Conservation (phyloP, 2,888 invertebrate genomes). For the Aporophyla nigra region DNA sequence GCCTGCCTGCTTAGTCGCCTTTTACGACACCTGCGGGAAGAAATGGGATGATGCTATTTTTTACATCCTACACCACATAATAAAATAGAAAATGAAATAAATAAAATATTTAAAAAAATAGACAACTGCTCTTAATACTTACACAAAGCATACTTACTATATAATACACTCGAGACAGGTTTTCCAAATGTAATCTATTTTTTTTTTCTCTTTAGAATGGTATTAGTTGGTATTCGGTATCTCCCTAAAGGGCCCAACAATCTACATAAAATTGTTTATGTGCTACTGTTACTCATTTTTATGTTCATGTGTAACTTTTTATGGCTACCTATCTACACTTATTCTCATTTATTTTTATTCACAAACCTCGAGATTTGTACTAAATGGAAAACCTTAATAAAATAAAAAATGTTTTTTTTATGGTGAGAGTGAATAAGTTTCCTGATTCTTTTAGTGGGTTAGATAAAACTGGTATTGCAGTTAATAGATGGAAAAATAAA, state of each 20-base stretch:
- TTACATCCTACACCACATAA: too few species aligned
- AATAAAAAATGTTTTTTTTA: slow-evolving; percentile 31
- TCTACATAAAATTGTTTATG: slow-evolving; percentile 69
- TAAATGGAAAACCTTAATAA: slow-evolving; percentile 38
- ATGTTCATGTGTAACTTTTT: slow-evolving; percentile 67
- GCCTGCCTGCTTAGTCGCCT: too few species aligned
- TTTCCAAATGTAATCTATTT: slow-evolving; percentile 49
- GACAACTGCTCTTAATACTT: slow-evolving; percentile 2
- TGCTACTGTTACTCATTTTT: slow-evolving; percentile 65
- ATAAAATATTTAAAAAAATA: background rate
- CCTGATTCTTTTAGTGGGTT: background rate
- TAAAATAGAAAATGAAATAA: too few species aligned
- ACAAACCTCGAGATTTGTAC: slow-evolving; percentile 52
- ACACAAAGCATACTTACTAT: slow-evolving; percentile 7
- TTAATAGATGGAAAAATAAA: background rate
- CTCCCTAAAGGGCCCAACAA: slow-evolving; percentile 61
- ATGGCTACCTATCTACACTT: slow-evolving; percentile 59
- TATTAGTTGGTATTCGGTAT: slow-evolving; percentile 55
- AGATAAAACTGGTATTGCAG: background rate
- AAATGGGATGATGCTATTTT: too few species aligned
- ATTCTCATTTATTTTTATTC: slow-evolving; percentile 62
- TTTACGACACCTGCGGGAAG: too few species aligned
- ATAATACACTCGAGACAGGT: slow-evolving; percentile 15
- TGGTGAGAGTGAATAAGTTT: slow-evolving; percentile 10
- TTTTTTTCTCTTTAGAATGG: slow-evolving; percentile 43